Evolutionary conservation across 2,797 vertebrate genomes (phyloP).

Genomic region (Rallus crepitans): DNA sequence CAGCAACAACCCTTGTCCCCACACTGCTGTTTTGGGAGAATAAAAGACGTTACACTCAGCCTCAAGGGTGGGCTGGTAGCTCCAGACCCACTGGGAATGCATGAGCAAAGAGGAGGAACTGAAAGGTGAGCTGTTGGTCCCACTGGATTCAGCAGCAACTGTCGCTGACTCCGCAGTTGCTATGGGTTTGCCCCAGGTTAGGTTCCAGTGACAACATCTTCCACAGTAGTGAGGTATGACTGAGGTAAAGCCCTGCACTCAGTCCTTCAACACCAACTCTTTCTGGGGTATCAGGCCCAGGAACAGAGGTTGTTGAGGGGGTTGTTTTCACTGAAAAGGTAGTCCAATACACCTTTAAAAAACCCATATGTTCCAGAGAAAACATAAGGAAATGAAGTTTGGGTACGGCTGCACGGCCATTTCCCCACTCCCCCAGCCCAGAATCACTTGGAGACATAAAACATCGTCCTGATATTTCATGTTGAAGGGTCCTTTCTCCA

Average conservation of each 20-base stretch:
- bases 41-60: too few relatives aligned
- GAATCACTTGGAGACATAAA: conserved; percentile 55
- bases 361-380: conserved; percentile 45
- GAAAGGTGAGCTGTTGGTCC: neutral
- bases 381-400: conserved; percentile 43
- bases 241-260: neutral
- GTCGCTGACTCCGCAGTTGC: neutral
- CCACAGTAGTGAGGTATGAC: neutral
- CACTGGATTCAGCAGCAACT: neutral
- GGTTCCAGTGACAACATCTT: conserved; percentile 59
- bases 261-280: neutral
- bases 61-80: neutral
- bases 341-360: conserved; percentile 29
- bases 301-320: fast-evolving
- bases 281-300: neutral
- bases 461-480: conserved; percentile 44
- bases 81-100: neutral
- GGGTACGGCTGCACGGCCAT: neutral
- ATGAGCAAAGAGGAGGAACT: neutral
- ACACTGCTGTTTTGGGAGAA: neutral
- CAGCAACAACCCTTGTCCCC: too few relatives aligned
- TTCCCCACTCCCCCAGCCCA: neutral
- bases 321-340: neutral
- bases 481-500: conserved; percentile 64
- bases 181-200: conserved; percentile 38